phyloP scores from a whole-genome alignment of 2,113 vertebrate genomes.

The Pseudorectes ferrugineus region DNA sequence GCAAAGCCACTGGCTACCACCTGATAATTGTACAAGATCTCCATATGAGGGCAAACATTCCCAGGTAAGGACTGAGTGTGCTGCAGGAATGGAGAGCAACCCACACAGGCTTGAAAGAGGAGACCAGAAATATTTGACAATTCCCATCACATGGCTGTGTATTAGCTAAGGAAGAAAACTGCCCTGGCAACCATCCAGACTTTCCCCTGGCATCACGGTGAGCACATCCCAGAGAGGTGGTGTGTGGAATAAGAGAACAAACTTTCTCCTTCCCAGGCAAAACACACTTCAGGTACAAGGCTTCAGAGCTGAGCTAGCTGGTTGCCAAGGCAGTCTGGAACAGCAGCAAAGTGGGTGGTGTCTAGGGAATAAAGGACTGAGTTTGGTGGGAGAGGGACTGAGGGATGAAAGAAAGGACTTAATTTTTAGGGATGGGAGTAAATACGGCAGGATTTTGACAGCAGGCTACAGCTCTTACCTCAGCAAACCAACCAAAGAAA shows the following conservation, averaged over 20 bases:
- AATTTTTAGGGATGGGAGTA: background rate
- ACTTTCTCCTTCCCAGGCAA: background rate
- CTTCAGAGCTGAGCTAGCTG: background rate
- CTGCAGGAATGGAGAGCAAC: background rate
- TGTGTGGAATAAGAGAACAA: background rate
- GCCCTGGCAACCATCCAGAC: background rate
- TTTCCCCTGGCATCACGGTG: background rate
- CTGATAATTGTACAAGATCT: background rate
- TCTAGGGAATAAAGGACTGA: background rate
- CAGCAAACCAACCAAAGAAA: background rate
- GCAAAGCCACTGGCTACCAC: background rate
- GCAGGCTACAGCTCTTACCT: background rate
- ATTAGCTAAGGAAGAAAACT: background rate
- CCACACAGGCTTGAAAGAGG: background rate
- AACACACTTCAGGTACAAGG: background rate
- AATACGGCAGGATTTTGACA: background rate
- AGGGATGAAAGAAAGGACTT: background rate
- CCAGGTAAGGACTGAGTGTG: background rate
- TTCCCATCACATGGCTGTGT: background rate
- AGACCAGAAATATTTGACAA: background rate
- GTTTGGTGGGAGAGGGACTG: background rate
- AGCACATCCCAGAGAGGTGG: background rate
- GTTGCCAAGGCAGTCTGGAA: background rate
- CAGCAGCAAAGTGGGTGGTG: background rate
- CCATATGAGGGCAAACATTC: background rate